A percentile compares a stretch with the other conserved stretches of the same genome.
These are phyloP conservation scores for Amitus sp. DNA, from an alignment of 2,888 invertebrate species.

Conservation along the genomic window DNA sequence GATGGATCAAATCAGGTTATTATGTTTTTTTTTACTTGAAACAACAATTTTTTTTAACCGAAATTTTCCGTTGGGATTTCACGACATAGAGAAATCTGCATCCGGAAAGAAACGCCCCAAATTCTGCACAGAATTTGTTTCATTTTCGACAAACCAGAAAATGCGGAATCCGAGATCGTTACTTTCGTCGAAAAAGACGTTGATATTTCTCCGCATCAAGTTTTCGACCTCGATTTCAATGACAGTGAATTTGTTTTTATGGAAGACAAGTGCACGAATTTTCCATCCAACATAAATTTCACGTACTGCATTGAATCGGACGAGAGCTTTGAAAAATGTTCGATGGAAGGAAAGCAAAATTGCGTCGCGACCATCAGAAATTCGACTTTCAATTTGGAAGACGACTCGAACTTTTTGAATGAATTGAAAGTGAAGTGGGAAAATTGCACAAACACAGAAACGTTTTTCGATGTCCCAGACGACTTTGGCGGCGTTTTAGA, in stretches of 20 bases:
- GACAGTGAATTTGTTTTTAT: neutral
- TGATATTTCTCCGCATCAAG: neutral
- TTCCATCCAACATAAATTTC: neutral
- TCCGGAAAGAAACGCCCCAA: neutral
- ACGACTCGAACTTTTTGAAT: neutral
- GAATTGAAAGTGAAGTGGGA: neutral
- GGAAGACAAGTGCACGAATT: neutral
- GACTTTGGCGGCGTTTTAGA: no score
- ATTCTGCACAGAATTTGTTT: neutral
- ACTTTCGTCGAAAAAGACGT: neutral
- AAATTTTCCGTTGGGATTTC: no score
- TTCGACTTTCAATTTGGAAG: neutral
- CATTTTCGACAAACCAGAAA: neutral
- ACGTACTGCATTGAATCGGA: neutral
- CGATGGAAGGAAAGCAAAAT: neutral
- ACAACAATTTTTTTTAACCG: no score
- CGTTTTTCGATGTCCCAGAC: neutral
- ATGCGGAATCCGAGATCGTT: neutral
- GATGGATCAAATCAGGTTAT: neutral
- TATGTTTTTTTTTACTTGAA: no score
- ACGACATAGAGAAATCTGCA: no score
- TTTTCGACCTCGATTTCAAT: neutral
- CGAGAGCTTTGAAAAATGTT: neutral
- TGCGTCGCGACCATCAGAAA: neutral
- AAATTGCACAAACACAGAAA: neutral